Conservation (phyloP, 2,888 invertebrate species). For the Apocheima hispidaria region DNA sequence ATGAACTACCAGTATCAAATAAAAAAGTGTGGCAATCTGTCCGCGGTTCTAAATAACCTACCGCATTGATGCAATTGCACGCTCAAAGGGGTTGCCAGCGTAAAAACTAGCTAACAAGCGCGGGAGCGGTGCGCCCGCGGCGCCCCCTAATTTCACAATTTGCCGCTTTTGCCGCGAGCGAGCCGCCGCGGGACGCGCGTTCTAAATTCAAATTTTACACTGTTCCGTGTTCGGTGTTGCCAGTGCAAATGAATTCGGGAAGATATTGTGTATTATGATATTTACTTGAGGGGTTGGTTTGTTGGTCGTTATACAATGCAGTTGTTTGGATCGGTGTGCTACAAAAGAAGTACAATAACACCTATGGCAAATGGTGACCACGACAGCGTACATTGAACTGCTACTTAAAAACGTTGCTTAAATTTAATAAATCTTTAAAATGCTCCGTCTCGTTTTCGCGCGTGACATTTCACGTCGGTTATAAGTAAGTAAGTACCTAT, state of each 20-base stretch:
- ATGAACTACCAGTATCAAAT: constrained; percentile 5
- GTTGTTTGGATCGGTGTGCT: too few relatives aligned
- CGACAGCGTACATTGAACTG: too few relatives aligned
- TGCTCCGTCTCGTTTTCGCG: too few relatives aligned
- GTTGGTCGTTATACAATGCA: too few relatives aligned
- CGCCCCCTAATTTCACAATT: constrained; percentile 78
- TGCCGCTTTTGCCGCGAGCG: constrained; percentile 52
- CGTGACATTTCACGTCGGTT: too few relatives aligned
- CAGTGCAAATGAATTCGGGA: constrained; percentile 35
- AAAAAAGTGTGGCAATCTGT: constrained; percentile 51
- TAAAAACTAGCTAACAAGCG: constrained; percentile 84
- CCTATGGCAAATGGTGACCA: too few relatives aligned
- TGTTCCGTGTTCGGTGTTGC: constrained; percentile 25
- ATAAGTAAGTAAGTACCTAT: too few relatives aligned
- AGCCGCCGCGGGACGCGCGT: constrained; percentile 68
- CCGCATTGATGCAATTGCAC: constrained; percentile 75
- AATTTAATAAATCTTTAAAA: too few relatives aligned
- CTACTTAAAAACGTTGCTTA: too few relatives aligned
- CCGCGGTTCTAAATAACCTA: constrained; percentile 59
- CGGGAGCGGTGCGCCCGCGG: constrained; percentile 69
- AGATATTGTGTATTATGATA: constrained; percentile 31
- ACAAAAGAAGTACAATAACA: too few relatives aligned
- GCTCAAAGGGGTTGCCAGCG: constrained; percentile 77
- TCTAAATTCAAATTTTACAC: constrained; percentile 77
- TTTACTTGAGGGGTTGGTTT: constrained; percentile 13